Conservation (phyloP, 2,113 vertebrate species). For the Pterophyllum scalare region DNA sequence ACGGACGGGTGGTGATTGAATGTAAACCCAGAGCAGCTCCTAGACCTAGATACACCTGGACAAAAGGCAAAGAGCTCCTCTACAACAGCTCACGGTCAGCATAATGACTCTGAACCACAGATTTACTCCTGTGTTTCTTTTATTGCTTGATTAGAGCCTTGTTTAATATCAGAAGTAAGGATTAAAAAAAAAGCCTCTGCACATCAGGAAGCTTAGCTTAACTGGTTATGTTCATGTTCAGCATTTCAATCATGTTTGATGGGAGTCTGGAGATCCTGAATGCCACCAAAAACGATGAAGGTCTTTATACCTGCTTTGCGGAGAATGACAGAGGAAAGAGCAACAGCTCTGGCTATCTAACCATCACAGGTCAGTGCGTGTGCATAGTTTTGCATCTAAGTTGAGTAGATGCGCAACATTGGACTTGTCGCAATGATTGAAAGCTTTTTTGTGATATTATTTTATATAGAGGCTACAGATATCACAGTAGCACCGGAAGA, state of each 20-base stretch:
- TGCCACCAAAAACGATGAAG: slow-evolving; percentile 88
- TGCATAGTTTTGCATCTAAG: not conserved
- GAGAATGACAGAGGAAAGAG: slow-evolving; percentile 95
- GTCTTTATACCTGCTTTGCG: slow-evolving; percentile 91
- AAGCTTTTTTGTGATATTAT: not conserved
- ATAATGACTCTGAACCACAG: not conserved
- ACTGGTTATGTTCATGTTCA: slow-evolving; percentile 43
- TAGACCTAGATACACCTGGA: slow-evolving; percentile 93
- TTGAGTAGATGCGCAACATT: not conserved
- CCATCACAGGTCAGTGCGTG: slow-evolving; percentile 86
- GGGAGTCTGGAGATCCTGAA: slow-evolving; percentile 95
- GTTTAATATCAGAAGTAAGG: too few species aligned
- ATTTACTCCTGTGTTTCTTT: not conserved
- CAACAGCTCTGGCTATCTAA: slow-evolving; percentile 91
- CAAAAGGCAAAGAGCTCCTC: slow-evolving; percentile 91
- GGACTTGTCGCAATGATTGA: not conserved
- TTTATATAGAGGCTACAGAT: slow-evolving; percentile 87
- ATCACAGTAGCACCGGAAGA: slow-evolving; percentile 89
- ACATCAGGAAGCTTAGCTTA: not conserved
- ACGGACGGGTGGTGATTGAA: slow-evolving; percentile 92
- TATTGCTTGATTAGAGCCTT: not conserved
- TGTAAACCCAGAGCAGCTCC: slow-evolving; percentile 96
- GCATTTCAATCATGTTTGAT: slow-evolving; percentile 91
- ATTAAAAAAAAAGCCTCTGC: not conserved
- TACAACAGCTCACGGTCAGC: slow-evolving; percentile 89